Conservation (phyloP, 2,113 vertebrate genomes). For the Stigmatopora nigra region DNA sequence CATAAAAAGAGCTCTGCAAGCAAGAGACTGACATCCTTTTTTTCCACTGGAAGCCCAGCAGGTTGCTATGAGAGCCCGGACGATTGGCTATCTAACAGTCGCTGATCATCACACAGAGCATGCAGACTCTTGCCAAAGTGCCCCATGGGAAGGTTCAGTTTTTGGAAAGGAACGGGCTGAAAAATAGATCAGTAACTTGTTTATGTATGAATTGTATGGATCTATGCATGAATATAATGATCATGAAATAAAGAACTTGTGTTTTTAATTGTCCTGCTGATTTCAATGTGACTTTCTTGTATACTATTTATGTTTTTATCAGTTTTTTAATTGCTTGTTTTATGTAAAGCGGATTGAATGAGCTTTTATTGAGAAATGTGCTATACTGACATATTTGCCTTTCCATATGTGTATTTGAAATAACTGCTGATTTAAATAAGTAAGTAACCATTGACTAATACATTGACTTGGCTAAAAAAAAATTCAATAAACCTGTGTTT, state of each 20-base stretch:
- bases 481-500: too few species aligned
- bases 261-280: too few species aligned
- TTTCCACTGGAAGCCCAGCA: constrained; percentile 53
- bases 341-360: too few species aligned
- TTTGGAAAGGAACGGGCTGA: constrained; percentile 15
- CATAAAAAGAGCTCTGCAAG: constrained; percentile 50
- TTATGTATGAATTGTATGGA: constrained; percentile 1
- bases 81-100: constrained; percentile 58
- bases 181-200: constrained; percentile 46
- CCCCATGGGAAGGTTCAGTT: constrained; percentile 39
- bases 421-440: too few species aligned
- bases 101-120: constrained; percentile 59
- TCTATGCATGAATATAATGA: constrained; percentile 11
- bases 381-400: too few species aligned
- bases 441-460: too few species aligned
- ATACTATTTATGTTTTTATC: too few species aligned
- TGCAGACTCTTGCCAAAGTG: constrained; percentile 31
- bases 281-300: too few species aligned
- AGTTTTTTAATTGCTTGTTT: too few species aligned
- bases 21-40: constrained; percentile 43
- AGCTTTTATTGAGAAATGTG: too few species aligned
- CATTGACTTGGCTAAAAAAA: too few species aligned
- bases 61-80: constrained; percentile 48
- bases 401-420: too few species aligned
- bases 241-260: background rate